Evolutionary conservation across 2,888 invertebrate genomes (phyloP).

Genomic region (Trachelus troglodyta): DNA sequence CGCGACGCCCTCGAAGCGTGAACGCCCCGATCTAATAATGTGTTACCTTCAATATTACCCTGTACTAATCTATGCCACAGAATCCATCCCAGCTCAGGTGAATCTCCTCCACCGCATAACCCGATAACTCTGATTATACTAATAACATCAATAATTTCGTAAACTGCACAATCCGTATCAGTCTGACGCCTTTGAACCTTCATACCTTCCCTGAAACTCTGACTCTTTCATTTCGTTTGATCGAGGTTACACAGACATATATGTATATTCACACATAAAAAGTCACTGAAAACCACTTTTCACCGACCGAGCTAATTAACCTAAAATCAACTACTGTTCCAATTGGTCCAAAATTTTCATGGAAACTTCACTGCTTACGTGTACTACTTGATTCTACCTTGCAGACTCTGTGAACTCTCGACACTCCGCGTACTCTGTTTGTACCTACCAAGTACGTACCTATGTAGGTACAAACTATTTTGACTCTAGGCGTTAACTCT

Average conservation of each 20-base stretch:
- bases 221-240: not conserved
- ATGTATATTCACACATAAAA: not conserved
- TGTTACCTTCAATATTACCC: slow-evolving; percentile 38
- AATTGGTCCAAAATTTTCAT: not conserved
- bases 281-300: not conserved
- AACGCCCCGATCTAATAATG: not conserved
- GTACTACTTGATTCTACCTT: not conserved
- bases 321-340: not conserved
- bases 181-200: slow-evolving; percentile 10
- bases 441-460: not conserved
- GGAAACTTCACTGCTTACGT: not conserved
- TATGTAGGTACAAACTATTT: not conserved
- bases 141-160: slow-evolving; percentile 55
- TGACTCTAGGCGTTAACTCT: not conserved
- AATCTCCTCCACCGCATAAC: slow-evolving; percentile 50
- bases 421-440: not conserved
- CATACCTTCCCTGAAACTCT: not conserved
- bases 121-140: slow-evolving; percentile 56
- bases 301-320: not conserved
- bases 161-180: slow-evolving; percentile 15
- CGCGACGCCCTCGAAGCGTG: slow-evolving; percentile 24
- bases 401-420: not conserved
- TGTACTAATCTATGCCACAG: slow-evolving; percentile 39
- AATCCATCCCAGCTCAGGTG: slow-evolving; percentile 39
- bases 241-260: too few relatives aligned